A percentile compares a stretch with the other conserved stretches of the same genome.
These are phyloP conservation scores for Troides aeacus DNA, from an alignment of 2,888 invertebrate genomes.

Conservation along the genomic window DNA sequence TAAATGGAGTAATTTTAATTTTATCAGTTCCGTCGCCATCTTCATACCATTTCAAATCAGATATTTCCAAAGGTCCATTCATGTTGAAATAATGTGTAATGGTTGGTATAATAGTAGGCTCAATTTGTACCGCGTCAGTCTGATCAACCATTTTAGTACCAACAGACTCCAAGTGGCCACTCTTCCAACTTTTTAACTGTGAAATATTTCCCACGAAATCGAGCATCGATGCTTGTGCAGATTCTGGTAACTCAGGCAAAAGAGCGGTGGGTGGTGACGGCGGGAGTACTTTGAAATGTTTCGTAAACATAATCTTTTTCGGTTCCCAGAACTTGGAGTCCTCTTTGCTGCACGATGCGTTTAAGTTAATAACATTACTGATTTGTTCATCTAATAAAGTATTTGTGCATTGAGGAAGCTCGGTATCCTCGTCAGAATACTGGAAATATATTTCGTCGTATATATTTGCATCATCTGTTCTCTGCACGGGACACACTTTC, in stretches of 20 bases:
- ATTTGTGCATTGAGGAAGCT: conserved; percentile 73
- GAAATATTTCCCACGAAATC: conserved; percentile 71
- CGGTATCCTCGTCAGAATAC: conserved; percentile 81
- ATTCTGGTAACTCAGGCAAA: conserved; percentile 62
- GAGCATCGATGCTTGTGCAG: conserved; percentile 61
- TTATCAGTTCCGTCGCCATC: conserved; percentile 67
- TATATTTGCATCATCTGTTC: conserved; percentile 63
- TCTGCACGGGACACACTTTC: conserved; percentile 66
- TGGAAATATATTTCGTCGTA: conserved; percentile 77
- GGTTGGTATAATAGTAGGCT: conserved; percentile 39
- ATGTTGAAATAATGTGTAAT: conserved; percentile 69
- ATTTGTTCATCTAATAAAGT: conserved; percentile 71
- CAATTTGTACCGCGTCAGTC: conserved; percentile 64
- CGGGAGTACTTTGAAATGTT: conserved; percentile 65
- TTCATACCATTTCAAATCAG: conserved; percentile 72
- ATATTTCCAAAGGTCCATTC: conserved; percentile 68
- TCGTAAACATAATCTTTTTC: conserved; percentile 64
- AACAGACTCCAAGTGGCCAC: conserved; percentile 62
- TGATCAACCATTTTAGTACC: conserved; percentile 70
- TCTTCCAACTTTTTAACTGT: conserved; percentile 71
- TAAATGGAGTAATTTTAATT: conserved; percentile 56
- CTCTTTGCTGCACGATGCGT: conserved; percentile 73
- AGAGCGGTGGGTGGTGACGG: conserved; percentile 61
- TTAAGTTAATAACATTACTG: conserved; percentile 76
- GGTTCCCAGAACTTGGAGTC: conserved; percentile 69